phyloP scores from a whole-genome alignment of 1,140 invertebrate species.

The Drosophila albomicans region DNA sequence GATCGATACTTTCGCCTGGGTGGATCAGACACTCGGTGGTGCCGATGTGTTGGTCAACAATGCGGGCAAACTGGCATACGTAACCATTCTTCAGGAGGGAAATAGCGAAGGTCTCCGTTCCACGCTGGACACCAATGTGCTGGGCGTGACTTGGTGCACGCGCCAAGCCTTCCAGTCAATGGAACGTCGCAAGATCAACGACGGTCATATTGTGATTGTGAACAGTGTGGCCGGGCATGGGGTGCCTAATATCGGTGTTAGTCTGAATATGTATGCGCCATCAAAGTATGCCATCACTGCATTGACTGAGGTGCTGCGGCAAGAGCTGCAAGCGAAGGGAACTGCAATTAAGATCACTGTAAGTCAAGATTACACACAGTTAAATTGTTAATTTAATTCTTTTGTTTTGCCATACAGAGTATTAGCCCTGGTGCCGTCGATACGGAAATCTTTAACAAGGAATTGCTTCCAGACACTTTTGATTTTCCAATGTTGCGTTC shows the following conservation, averaged over 20 bases:
- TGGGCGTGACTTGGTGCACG: slow-evolving; percentile 88
- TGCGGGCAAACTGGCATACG: slow-evolving; percentile 86
- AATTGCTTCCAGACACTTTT: not conserved
- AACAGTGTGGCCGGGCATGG: slow-evolving; percentile 87
- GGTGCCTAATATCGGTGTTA: slow-evolving; percentile 73
- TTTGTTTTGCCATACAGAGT: not conserved
- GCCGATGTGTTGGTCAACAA: slow-evolving; percentile 90
- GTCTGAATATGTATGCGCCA: slow-evolving; percentile 86
- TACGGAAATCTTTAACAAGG: slow-evolving; percentile 8
- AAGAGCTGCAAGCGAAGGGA: slow-evolving; percentile 87
- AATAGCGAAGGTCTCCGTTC: slow-evolving; percentile 37
- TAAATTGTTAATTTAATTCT: not conserved
- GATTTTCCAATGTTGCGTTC: slow-evolving; percentile 62
- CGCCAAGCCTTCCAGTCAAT: slow-evolving; percentile 88
- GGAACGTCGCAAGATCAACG: slow-evolving; percentile 87
- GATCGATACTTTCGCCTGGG: slow-evolving; percentile 87
- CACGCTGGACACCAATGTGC: slow-evolving; percentile 88
- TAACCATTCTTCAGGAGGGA: slow-evolving; percentile 17
- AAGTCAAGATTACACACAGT: slow-evolving; percentile 5
- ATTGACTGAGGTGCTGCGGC: slow-evolving; percentile 87
- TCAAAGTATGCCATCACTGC: slow-evolving; percentile 89
- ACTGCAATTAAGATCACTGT: slow-evolving; percentile 88
- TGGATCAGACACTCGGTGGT: slow-evolving; percentile 87
- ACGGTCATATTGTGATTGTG: slow-evolving; percentile 90
- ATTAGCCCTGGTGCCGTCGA: slow-evolving; percentile 14